These are phyloP conservation scores for Diadema setosum DNA, from an alignment of 35 echinoderm and acorn worm species.

Conservation along the genomic window DNA sequence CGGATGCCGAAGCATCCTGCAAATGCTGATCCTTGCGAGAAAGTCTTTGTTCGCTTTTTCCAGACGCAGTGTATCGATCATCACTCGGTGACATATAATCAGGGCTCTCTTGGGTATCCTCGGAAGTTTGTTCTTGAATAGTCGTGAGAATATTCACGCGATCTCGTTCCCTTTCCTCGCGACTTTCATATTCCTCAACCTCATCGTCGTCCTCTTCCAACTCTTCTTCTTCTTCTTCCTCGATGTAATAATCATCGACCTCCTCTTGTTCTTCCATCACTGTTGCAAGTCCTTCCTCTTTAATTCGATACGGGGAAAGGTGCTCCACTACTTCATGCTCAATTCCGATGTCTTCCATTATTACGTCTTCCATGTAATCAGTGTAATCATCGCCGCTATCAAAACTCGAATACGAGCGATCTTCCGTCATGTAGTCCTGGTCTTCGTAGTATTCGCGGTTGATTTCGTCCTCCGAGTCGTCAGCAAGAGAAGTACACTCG, in stretches of 20 bases:
- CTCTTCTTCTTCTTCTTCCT: conserved; percentile 60
- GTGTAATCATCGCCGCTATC: conserved; percentile 17
- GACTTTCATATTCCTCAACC: conserved; percentile 60
- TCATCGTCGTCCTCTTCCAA: conserved; percentile 57
- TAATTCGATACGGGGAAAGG: neutral
- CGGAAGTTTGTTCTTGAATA: conserved; percentile 2
- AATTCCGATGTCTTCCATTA: conserved; percentile 10
- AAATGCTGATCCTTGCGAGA: neutral
- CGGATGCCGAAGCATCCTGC: neutral
- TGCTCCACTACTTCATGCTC: conserved; percentile 23
- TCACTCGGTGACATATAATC: conserved; percentile 1
- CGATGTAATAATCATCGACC: conserved; percentile 11
- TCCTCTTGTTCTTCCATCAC: conserved; percentile 15
- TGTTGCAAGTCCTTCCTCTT: neutral
- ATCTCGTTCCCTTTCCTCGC: neutral
- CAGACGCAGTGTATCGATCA: neutral
- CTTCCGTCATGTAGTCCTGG: conserved; percentile 21
- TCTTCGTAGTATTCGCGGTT: conserved; percentile 5
- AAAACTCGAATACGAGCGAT: conserved; percentile 7
- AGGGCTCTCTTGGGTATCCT: conserved; percentile 8
- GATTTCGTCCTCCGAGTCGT: conserved; percentile 37
- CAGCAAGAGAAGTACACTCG: conserved; percentile 65
- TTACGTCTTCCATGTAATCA: conserved; percentile 5
- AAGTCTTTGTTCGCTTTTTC: neutral
- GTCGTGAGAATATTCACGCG: neutral